phyloP scores from a whole-genome alignment of 2,113 vertebrate species.

The Pelusios castaneus region DNA sequence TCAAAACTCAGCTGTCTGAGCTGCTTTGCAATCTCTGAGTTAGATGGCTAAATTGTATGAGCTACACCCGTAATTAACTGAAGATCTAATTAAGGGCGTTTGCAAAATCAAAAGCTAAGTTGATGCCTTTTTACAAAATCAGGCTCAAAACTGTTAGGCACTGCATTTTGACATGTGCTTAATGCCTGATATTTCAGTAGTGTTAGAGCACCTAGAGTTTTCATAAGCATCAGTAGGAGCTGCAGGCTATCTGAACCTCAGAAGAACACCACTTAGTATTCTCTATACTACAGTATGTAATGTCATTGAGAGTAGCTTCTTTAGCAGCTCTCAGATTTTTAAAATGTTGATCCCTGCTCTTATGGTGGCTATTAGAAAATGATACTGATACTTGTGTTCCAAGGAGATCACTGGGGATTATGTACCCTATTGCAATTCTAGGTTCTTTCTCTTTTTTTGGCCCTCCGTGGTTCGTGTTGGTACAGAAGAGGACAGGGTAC shows the following conservation, averaged over 20 bases:
- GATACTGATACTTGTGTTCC: not conserved
- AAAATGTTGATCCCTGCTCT: not conserved
- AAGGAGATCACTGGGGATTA: rapidly evolving
- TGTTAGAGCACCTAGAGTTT: not conserved
- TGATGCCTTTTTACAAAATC: not conserved
- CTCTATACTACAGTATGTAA: not conserved
- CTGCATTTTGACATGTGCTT: rapidly evolving
- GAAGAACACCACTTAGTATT: rapidly evolving
- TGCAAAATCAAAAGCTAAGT: not conserved
- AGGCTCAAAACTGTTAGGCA: rapidly evolving
- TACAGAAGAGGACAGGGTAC: not conserved
- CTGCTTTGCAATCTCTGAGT: not conserved
- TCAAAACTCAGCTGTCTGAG: not conserved
- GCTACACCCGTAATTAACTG: not conserved
- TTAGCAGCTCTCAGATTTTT: not conserved
- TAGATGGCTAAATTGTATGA: not conserved
- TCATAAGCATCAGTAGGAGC: not conserved
- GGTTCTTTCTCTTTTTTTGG: not conserved
- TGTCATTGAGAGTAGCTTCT: not conserved
- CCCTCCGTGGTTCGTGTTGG: rapidly evolving
- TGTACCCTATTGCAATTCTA: not conserved
- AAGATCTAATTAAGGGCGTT: not conserved
- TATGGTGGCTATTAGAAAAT: rapidly evolving
- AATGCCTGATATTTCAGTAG: not conserved
- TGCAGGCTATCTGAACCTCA: rapidly evolving